These are phyloP conservation scores for Petrocephalus sullivani DNA, from an alignment of 2,797 vertebrate genomes.

Conservation along the genomic window DNA sequence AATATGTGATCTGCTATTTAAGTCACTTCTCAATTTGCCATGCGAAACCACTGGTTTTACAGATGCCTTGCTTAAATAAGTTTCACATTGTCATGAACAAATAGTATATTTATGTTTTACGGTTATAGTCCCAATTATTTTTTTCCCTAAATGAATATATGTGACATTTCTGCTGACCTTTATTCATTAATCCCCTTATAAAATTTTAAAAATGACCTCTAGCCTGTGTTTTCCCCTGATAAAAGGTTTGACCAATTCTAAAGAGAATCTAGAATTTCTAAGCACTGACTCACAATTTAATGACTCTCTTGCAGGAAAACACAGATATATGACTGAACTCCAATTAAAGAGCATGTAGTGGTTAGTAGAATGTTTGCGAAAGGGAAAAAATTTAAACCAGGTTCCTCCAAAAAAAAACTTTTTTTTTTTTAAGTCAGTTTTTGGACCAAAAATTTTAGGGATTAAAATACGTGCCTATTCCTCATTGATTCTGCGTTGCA, in stretches of 20 bases:
- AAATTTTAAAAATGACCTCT: neutral
- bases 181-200: constrained; percentile 8
- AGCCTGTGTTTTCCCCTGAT: neutral
- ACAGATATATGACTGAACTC: neutral
- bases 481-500: neutral
- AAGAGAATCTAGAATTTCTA: neutral
- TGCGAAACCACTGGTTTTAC: neutral
- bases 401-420: neutral
- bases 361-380: neutral
- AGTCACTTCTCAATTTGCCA: neutral
- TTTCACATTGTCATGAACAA: neutral
- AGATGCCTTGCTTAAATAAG: neutral
- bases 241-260: neutral
- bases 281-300: constrained; percentile 18
- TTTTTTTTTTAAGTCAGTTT: neutral
- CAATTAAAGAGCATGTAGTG: neutral
- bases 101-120: constrained; percentile 11
- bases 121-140: neutral
- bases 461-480: neutral
- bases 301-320: constrained; percentile 1
- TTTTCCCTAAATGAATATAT: neutral
- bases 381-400: neutral
- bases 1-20: neutral
- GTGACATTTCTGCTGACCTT: neutral
- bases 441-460: neutral